Evolutionary conservation across 2,797 vertebrate genomes (phyloP), one percentile per base, ranked within the genome.

Genomic region (Merluccius polli): DNA sequence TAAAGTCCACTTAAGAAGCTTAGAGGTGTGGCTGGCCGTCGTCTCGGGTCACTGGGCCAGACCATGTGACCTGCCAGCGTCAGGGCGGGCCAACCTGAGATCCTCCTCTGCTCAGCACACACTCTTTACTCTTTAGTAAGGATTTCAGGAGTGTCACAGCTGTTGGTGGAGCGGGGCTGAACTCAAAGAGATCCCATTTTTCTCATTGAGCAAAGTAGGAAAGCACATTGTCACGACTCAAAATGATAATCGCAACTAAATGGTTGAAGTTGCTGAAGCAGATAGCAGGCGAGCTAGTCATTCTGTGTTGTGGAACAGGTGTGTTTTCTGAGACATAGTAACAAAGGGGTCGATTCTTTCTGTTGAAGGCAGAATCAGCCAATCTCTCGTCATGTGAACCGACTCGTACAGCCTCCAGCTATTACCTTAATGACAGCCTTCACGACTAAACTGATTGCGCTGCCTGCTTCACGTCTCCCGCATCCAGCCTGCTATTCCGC

Each of bases 41-140:
- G 73, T 78, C 77, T 90, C 86, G 88, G 85, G 87, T 91, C 89
- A 91, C 82, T 82, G 76, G 81, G 84, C 79, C 82, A 82, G 82
- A 83, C 84, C 89, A 87, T 69, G 79, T 91, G 90, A 85, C 85
- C 78, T 16, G 13, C 21, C 67, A 59, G 36, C 80, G 85, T 89
- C 85, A 82, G 89, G 90, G 89, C 77, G 87, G 87, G 84, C 87
- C 89, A 77, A 75, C 80, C 83, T 84, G 52, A 84, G 84, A 82
- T 81, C 32, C 80, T 87, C 84, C 85, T 84, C 88, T 87, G 81
- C 44, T 48, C 44, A 15, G 73, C 84, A 75, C 27, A 69, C 32
- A 80, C 41, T 85, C 81, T 78, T 30, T 52, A 15, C 41, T 44
- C 12, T 59, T 59, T 59, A 59, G 52, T 72, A 75, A 79, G 81